Conservation (phyloP, 2,113 vertebrate species). For the Mystacornis crossleyi region DNA sequence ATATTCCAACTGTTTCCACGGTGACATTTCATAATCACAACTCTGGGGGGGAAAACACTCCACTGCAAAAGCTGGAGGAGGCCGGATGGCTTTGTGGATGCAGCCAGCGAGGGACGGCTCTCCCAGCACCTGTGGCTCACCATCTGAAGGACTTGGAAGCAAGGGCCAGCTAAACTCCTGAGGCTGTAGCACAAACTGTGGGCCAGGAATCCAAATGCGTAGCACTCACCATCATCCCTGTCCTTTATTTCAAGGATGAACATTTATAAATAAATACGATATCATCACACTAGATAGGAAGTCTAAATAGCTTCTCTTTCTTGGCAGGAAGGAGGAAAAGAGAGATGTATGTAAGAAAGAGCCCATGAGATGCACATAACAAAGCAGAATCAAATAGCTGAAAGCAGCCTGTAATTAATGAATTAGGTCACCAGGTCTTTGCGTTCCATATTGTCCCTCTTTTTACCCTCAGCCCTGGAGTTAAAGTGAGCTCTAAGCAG, state of each 20-base stretch:
- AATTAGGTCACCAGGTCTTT: constrained; percentile 23
- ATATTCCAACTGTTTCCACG: constrained; percentile 77
- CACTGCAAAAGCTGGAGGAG: constrained; percentile 55
- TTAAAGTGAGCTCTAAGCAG: background rate
- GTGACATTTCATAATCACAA: constrained; percentile 78
- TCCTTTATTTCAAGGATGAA: background rate
- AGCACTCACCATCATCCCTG: background rate
- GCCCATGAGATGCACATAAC: background rate
- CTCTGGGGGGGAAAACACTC: constrained; percentile 22
- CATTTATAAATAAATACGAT: constrained; percentile 55
- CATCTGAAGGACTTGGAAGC: background rate
- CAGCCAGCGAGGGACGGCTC: background rate
- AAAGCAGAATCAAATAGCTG: background rate
- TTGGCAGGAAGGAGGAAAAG: background rate
- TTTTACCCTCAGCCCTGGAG: background rate
- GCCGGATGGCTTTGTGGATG: constrained; percentile 8
- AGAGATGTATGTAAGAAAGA: background rate
- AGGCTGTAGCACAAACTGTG: background rate
- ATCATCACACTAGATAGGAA: background rate
- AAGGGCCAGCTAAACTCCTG: background rate
- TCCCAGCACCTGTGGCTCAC: background rate
- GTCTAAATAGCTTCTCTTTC: constrained; percentile 2
- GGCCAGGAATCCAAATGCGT: background rate
- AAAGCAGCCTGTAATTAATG: background rate
- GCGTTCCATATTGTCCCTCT: background rate